phyloP scores from a whole-genome alignment of 2,888 invertebrate genomes.

The Stramonita haemastoma region DNA sequence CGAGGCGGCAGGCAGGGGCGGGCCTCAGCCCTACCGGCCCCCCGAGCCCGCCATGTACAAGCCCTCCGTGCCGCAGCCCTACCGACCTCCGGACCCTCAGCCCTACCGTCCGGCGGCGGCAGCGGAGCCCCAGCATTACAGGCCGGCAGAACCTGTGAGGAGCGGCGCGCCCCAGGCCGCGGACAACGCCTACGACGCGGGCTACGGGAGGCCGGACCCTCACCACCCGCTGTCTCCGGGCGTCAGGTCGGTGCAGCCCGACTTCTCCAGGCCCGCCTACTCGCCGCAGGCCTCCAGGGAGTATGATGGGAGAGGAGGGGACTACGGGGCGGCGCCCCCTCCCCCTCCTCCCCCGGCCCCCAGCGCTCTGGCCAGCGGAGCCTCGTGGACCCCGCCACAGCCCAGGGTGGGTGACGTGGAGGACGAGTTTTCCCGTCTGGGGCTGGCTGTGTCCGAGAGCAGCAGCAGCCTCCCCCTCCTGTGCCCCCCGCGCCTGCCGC shows the following conservation, averaged over 20 bases:
- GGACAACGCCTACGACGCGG: constrained; percentile 30
- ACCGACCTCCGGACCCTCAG: neutral
- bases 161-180: neutral
- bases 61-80: neutral
- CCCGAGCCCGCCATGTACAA: constrained; percentile 1
- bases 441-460: constrained; percentile 29
- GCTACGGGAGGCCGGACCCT: neutral
- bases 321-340: constrained; percentile 16
- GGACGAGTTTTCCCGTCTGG: constrained; percentile 40
- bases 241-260: constrained; percentile 28
- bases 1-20: neutral
- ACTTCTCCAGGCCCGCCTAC: constrained; percentile 36
- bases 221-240: constrained; percentile 16
- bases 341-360: constrained; percentile 31
- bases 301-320: constrained; percentile 27
- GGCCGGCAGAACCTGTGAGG: constrained; percentile 21
- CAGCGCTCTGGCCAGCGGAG: constrained; percentile 27
- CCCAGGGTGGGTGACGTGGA: constrained; percentile 9
- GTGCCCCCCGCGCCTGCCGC: constrained; percentile 47
- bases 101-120: neutral
- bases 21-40: constrained; percentile 35
- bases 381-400: constrained; percentile 44
- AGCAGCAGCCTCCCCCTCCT: constrained; percentile 44
- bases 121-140: constrained; percentile 15
- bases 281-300: constrained; percentile 32